A percentile compares a stretch with the other conserved stretches of the same genome.
phyloP scores from a whole-genome alignment of 2,888 invertebrate species.

The Tetrapedia diversipes region DNA sequence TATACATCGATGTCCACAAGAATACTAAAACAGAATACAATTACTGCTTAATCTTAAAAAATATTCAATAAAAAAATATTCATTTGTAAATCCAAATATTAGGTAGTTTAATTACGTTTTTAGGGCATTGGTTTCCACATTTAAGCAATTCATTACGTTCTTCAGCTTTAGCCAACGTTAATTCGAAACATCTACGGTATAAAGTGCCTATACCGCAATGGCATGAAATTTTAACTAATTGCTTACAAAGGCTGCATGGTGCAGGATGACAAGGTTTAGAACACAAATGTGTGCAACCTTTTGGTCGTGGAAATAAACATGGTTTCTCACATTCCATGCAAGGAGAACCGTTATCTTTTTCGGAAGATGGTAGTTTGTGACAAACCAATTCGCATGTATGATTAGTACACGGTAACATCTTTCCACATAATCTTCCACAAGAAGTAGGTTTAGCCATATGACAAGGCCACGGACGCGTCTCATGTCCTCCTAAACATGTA shows the following conservation, averaged over 20 bases:
- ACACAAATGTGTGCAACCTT: slow-evolving; percentile 91
- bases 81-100: not conserved
- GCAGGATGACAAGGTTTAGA: slow-evolving; percentile 88
- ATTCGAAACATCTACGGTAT: slow-evolving; percentile 89
- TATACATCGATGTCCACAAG: slow-evolving; percentile 93
- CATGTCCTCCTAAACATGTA: slow-evolving; percentile 90
- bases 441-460: slow-evolving; percentile 88
- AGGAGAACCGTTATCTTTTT: slow-evolving; percentile 43
- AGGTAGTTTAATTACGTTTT: slow-evolving; percentile 84
- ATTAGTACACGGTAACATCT: slow-evolving; percentile 89
- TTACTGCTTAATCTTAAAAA: not conserved
- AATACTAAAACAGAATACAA: slow-evolving; percentile 84
- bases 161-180: slow-evolving; percentile 84
- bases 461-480: slow-evolving; percentile 88
- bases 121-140: slow-evolving; percentile 94
- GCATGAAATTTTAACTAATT: slow-evolving; percentile 88
- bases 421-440: slow-evolving; percentile 92
- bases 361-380: slow-evolving; percentile 85
- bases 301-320: slow-evolving; percentile 87
- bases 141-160: slow-evolving; percentile 82
- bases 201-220: slow-evolving; percentile 92
- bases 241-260: slow-evolving; percentile 90
- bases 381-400: slow-evolving; percentile 90
- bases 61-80: not conserved
- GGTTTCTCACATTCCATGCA: slow-evolving; percentile 86